Percentiles rank a stretch among this genome's conserved stretches.
phyloP scores from a whole-genome alignment of 2,797 vertebrate genomes.

The Meriones psammophilus region DNA sequence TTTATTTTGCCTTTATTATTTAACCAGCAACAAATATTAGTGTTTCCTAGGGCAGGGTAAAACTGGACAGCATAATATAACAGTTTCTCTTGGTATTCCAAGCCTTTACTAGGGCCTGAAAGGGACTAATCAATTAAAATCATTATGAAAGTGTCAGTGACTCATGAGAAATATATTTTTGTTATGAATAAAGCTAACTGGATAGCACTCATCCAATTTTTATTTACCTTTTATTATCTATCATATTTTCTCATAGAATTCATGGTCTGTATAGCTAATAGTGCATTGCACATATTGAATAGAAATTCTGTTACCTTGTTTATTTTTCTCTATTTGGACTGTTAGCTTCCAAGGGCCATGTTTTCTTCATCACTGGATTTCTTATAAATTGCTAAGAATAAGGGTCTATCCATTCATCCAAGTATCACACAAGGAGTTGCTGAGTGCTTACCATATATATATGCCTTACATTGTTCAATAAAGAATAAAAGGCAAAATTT shows the following conservation, averaged over 20 bases:
- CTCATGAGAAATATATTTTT: conserved; percentile 51
- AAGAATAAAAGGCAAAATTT: conserved; percentile 29
- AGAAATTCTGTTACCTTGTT: conserved; percentile 53
- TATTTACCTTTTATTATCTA: conserved; percentile 41
- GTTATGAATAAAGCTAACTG: conserved; percentile 54
- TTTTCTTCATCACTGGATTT: conserved; percentile 40
- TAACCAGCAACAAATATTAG: conserved; percentile 38
- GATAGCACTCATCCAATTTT: conserved; percentile 10
- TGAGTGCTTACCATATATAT: background rate
- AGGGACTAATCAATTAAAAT: conserved; percentile 48
- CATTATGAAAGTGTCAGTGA: background rate
- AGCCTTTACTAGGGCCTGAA: background rate
- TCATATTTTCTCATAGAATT: background rate
- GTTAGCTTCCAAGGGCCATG: background rate
- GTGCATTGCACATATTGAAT: conserved; percentile 23
- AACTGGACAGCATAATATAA: background rate
- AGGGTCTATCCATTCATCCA: conserved; percentile 4
- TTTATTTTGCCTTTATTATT: conserved; percentile 51
- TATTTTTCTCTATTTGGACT: conserved; percentile 34
- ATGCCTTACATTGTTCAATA: background rate
- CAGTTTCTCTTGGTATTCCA: background rate
- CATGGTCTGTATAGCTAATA: background rate
- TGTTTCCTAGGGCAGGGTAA: background rate
- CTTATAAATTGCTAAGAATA: conserved; percentile 7
- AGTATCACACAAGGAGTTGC: conserved; percentile 22